A percentile compares a stretch with the other conserved stretches of the same genome.
Conservation (phyloP, 2,888 invertebrate species). For the Tromatobia lineatoria region DNA sequence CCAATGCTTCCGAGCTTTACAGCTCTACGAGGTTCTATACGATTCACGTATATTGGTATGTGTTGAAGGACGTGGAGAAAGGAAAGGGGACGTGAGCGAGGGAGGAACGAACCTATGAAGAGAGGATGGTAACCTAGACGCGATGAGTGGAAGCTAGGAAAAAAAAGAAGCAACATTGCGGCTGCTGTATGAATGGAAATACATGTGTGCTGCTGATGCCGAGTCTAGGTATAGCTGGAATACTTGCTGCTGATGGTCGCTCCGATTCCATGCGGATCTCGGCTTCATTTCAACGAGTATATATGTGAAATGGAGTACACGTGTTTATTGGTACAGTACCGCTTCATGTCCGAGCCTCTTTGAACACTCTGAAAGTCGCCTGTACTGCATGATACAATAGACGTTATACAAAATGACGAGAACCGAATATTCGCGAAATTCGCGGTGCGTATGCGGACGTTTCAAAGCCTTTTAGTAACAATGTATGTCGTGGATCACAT, state of each 20-base stretch:
- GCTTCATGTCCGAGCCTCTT: conserved; percentile 30
- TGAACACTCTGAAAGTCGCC: conserved; percentile 25
- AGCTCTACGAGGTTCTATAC: conserved; percentile 12
- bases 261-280: conserved; percentile 41
- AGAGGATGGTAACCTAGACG: conserved; percentile 54
- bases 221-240: conserved; percentile 25
- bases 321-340: conserved; percentile 12
- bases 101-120: conserved; percentile 55
- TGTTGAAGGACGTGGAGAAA: conserved; percentile 16
- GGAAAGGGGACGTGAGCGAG: conserved; percentile 27
- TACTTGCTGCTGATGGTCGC: conserved; percentile 12
- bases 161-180: conserved; percentile 28
- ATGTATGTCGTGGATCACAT: neutral
- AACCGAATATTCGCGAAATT: neutral
- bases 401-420: neutral
- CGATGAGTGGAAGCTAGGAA: conserved; percentile 46
- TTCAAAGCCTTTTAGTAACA: neutral
- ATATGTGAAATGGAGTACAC: conserved; percentile 26
- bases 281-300: conserved; percentile 37
- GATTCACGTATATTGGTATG: neutral
- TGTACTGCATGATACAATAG: conserved; percentile 3
- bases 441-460: neutral
- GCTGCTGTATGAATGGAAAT: conserved; percentile 29
- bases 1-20: conserved; percentile 27
- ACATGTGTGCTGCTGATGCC: neutral